phyloP scores from a whole-genome alignment of 1,140 invertebrate species.

The Polyergus mexicanus region DNA sequence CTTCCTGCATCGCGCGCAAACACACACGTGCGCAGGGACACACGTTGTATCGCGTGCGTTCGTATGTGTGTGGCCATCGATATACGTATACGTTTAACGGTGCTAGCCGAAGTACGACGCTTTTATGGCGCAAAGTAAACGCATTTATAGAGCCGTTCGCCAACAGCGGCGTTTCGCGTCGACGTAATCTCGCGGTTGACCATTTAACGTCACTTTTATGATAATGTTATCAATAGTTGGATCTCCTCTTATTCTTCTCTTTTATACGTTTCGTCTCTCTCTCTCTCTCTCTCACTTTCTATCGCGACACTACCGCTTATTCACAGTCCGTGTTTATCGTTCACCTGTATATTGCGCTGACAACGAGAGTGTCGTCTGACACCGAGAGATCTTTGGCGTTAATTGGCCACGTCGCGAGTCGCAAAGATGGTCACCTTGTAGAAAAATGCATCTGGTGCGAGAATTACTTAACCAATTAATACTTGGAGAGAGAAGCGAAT shows the following conservation, averaged over 20 bases:
- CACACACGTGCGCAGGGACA: slow-evolving; percentile 47
- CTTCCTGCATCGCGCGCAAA: slow-evolving; percentile 62
- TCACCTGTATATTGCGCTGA: slow-evolving; percentile 62
- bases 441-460: slow-evolving; percentile 18
- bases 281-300: neutral
- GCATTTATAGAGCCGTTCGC: slow-evolving; percentile 85
- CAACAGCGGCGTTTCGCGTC: slow-evolving; percentile 73
- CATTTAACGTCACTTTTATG: slow-evolving; percentile 85
- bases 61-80: neutral
- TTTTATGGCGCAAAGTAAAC: slow-evolving; percentile 86
- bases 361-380: neutral
- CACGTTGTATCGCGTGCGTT: neutral
- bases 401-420: slow-evolving; percentile 39
- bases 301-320: slow-evolving; percentile 45
- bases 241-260: slow-evolving; percentile 14
- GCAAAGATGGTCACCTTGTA: neutral
- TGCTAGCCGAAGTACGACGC: slow-evolving; percentile 80
- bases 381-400: slow-evolving; percentile 34
- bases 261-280: slow-evolving; percentile 18
- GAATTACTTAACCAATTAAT: neutral
- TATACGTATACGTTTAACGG: slow-evolving; percentile 76
- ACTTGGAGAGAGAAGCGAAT: neutral
- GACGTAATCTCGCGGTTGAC: slow-evolving; percentile 78
- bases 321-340: slow-evolving; percentile 65
- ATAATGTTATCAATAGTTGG: slow-evolving; percentile 85